Percentiles rank a stretch among this genome's conserved stretches.
These are phyloP conservation scores for Naso thynnoides DNA, from an alignment of 2,797 vertebrate species.

Conservation along the genomic window DNA sequence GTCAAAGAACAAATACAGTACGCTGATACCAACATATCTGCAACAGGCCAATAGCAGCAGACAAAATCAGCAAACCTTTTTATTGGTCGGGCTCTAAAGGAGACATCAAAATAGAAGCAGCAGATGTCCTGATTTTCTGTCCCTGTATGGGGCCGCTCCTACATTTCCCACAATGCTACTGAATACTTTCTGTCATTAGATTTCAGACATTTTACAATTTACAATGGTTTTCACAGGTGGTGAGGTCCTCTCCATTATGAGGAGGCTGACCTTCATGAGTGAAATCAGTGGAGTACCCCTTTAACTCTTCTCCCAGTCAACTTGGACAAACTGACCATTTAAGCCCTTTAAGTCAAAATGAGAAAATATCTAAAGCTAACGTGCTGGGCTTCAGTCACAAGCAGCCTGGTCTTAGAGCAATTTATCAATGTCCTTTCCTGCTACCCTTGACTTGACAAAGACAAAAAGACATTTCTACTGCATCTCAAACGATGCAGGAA, in stretches of 20 bases:
- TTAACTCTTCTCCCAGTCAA: slow-evolving; percentile 26
- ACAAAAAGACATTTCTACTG: slow-evolving; percentile 12
- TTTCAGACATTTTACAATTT: neutral
- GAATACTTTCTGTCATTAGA: neutral
- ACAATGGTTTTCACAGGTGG: neutral
- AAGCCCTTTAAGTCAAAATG: slow-evolving; percentile 65
- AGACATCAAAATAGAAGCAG: neutral
- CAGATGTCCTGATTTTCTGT: neutral
- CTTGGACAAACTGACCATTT: slow-evolving; percentile 27
- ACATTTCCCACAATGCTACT: neutral
- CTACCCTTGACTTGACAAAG: slow-evolving; percentile 7
- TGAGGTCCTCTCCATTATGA: neutral
- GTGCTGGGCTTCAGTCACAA: too few relatives aligned
- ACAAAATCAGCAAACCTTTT: too few relatives aligned
- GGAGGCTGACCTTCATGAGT: neutral
- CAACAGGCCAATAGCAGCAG: too few relatives aligned
- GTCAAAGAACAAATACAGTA: too few relatives aligned
- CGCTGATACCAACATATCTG: too few relatives aligned
- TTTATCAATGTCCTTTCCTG: neutral
- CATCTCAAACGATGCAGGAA: slow-evolving; percentile 24
- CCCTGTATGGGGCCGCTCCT: neutral
- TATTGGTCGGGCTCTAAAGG: too few relatives aligned
- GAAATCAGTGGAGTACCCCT: slow-evolving; percentile 13
- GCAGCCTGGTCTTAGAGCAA: slow-evolving; percentile 10
- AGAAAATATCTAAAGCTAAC: slow-evolving; percentile 22